These are phyloP conservation scores for Diogma glabrata DNA, from an alignment of 2,888 invertebrate species.

Conservation along the genomic window DNA sequence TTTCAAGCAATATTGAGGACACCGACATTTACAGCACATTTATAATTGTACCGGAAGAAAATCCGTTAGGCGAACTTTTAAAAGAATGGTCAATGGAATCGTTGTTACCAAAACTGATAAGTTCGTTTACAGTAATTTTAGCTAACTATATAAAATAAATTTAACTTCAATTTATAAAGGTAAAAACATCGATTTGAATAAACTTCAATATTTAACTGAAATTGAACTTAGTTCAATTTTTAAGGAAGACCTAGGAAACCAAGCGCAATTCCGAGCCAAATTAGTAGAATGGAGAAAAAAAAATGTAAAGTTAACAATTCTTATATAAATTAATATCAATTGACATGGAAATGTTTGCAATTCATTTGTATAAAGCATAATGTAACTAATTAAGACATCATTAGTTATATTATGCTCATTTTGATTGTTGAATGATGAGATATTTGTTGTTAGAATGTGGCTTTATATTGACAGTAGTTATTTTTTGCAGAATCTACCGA, in stretches of 20 bases:
- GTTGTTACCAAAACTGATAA: background rate
- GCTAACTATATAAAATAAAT: too few species aligned
- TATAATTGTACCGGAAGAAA: background rate
- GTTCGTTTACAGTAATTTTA: background rate
- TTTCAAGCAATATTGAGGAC: too few species aligned
- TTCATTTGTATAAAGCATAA: too few species aligned
- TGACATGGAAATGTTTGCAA: too few species aligned
- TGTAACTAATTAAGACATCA: too few species aligned
- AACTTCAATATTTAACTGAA: background rate
- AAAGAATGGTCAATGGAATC: background rate
- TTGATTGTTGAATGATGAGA: too few species aligned
- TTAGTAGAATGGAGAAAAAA: background rate
- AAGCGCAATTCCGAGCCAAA: background rate
- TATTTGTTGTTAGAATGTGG: too few species aligned
- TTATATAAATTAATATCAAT: too few species aligned
- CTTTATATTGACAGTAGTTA: too few species aligned
- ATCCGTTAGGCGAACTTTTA: background rate
- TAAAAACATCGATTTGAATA: background rate
- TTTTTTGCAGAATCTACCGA: background rate
- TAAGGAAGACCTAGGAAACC: background rate
- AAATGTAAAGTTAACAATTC: background rate
- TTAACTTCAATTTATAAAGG: too few species aligned
- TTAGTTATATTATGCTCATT: too few species aligned
- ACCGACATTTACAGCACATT: too few species aligned
- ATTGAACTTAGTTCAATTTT: background rate